Percentiles rank a stretch among this genome's conserved stretches.
These are phyloP conservation scores for Rhyacophila brunnea DNA, from an alignment of 1,140 invertebrate species.

Conservation along the genomic window DNA sequence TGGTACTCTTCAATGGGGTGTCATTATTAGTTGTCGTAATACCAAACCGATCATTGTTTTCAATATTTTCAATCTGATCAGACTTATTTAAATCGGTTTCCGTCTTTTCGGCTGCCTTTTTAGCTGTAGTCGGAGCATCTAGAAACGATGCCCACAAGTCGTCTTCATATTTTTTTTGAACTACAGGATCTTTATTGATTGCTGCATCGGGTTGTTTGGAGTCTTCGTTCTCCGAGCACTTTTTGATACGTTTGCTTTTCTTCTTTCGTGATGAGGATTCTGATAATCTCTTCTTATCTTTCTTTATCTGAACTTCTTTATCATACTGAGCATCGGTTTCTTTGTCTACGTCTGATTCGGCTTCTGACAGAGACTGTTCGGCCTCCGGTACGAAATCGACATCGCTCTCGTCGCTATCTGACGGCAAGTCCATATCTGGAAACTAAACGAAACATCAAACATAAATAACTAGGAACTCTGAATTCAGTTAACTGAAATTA, in stretches of 20 bases:
- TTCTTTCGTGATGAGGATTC: slow-evolving; percentile 36
- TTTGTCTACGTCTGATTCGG: slow-evolving; percentile 43
- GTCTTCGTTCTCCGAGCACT: slow-evolving; percentile 28
- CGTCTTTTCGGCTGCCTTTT: slow-evolving; percentile 27
- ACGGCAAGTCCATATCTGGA: slow-evolving; percentile 37
- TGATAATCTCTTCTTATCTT: slow-evolving; percentile 43
- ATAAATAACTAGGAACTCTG: no score
- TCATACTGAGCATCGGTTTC: slow-evolving; percentile 49
- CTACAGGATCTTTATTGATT: slow-evolving; percentile 51
- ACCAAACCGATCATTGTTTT: no score
- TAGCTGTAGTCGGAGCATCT: slow-evolving; percentile 44
- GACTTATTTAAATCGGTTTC: not conserved
- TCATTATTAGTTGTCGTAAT: no score
- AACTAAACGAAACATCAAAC: slow-evolving; percentile 17
- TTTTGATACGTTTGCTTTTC: slow-evolving; percentile 31
- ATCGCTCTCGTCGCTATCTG: slow-evolving; percentile 51
- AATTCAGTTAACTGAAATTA: no score
- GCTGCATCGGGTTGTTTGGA: slow-evolving; percentile 40
- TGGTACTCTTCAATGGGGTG: no score
- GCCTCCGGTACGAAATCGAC: slow-evolving; percentile 51
- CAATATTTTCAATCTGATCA: no score
- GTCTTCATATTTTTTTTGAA: slow-evolving; percentile 68
- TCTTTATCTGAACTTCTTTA: slow-evolving; percentile 40
- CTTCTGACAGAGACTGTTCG: slow-evolving; percentile 41
- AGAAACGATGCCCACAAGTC: slow-evolving; percentile 74